phyloP scores from a whole-genome alignment of 2,888 invertebrate genomes.

The Alitta virens region DNA sequence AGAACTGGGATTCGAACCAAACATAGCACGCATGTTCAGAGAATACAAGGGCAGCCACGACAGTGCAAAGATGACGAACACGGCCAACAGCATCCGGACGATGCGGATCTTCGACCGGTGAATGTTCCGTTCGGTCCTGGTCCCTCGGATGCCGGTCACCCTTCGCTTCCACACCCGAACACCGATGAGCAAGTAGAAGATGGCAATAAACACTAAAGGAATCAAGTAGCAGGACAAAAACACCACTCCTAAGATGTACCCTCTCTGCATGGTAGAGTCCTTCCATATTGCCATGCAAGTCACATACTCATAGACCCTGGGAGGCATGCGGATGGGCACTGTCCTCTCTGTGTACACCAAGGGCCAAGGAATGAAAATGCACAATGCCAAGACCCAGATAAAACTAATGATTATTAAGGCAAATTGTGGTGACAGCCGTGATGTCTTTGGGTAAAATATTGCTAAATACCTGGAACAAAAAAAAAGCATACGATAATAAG shows the following conservation, averaged over 20 bases:
- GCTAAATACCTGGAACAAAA: conserved; percentile 25
- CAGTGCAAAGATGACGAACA: conserved; percentile 22
- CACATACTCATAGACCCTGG: conserved; percentile 2
- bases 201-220: conserved; percentile 24
- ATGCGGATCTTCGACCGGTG: conserved; percentile 24
- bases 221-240: conserved; percentile 26
- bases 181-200: conserved; percentile 24
- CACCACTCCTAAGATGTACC: conserved; percentile 19
- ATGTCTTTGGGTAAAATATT: conserved; percentile 26
- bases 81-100: conserved; percentile 24
- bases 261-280: conserved; percentile 3
- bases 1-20: conserved; percentile 16
- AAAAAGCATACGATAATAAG: too few species aligned
- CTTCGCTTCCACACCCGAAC: conserved; percentile 23
- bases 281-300: conserved; percentile 11
- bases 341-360: conserved; percentile 24
- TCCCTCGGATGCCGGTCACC: conserved; percentile 21
- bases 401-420: conserved; percentile 19
- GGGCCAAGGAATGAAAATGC: conserved; percentile 29
- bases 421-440: conserved; percentile 15
- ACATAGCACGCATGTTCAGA: conserved; percentile 19
- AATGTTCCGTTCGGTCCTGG: conserved; percentile 20
- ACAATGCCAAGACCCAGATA: conserved; percentile 26
- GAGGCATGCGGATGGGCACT: not conserved
- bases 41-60: conserved; percentile 26